Base-by-base conservation (phyloP, 2,888 invertebrate species). In the Nomada fucata region DNA sequence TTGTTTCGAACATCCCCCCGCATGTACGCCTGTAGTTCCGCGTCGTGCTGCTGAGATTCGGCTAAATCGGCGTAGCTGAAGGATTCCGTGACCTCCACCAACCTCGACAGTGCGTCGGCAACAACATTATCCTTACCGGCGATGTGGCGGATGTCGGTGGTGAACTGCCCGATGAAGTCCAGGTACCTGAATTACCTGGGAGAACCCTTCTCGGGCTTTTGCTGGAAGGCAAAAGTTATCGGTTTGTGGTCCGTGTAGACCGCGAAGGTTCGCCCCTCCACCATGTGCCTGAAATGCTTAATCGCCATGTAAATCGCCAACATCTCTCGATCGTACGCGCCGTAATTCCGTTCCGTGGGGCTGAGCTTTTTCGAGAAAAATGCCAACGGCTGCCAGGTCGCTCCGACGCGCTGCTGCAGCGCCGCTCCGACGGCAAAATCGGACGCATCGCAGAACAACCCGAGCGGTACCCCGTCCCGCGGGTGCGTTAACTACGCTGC, bases 181-280 rank as follows among this genome's bases (percentile, higher is more conserved):
- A 94, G 82, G 11, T 90, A 85, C 0, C 89, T 36, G 7, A 83
- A 47, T 74, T 91, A 89, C 5, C 88, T 53, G 0, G 87, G 90
- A 1, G 84, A 82, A 20, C 76, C 78, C 9, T 81, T 76, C 0
- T 88, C 89, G 0, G 69, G 63, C 23, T 89, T 89, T 61, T 84
- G 79, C 0, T 50, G 11, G 13, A 83, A 78, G 0, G 79, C 82
- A 50, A 55, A 82, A 0, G n/a, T 71, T 3, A 59, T 3, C 5
- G 59, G 59, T 7, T 59, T 59, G 2, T 59, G 59, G 29, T 59
- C 18, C 15, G 5, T 79, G 5, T 55, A 64, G 0, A 83, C 42
- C 0, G 44, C 2, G 13, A 80, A 80, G 2, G 18, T 15, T 13
- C 79, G 60, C 0, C 77, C 86, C 60, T 86, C 83, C 0, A 84